Evolutionary conservation across 2,888 invertebrate species (phyloP), one percentile per base, ranked within the genome.

Genomic region (Trypoxylon attenuatum): DNA sequence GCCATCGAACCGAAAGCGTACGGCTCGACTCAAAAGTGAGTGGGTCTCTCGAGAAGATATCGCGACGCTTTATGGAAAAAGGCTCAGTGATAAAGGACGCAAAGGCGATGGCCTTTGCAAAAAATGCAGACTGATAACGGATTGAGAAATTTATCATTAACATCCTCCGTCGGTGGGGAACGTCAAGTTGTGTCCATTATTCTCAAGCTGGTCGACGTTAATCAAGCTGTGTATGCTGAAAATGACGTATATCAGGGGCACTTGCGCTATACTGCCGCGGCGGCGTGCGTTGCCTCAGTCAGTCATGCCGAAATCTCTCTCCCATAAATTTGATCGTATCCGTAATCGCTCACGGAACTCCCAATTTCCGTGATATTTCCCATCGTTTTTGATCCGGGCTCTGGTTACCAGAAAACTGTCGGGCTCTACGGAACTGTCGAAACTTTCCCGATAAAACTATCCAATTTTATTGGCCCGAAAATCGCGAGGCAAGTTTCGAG

Each of bases 301-400:
- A 47, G 16, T 42, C 42, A 27, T 25, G 50, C 42, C 58, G 51
- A 46, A 65, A 54, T 66, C 58, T 54, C 45, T 27, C 13, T 22
- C 46, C 52, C 52, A 50, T 67, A 59, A 65, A 59, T 67, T 23
- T 15, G 59, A 65, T 67, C 57, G 43, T 2, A 18, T 27, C 33
- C 42, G 50, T 50, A 50, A 57, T 57, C 49, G 46, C 5, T 42
- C 25, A 29, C 15, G 49, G 49, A 50, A 42, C 29, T 18, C 21
- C n/a, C 45, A 54, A 55, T 55, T 21, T 55, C 55, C 25, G 5
- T 16, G 22, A 19, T 22, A 22, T 45, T 54, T 45, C 43, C 55
- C 39, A 29, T 43, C 16, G 45, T 33, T 45, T 22, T 3, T 21
- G 22, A 47, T 29, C 22, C 13, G 8, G 16, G 13, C 1, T 5